A percentile compares a stretch with the other conserved stretches of the same genome.
These are phyloP conservation scores for Halcyon leucocephala DNA, from an alignment of 2,797 vertebrate genomes.

Conservation along the genomic window DNA sequence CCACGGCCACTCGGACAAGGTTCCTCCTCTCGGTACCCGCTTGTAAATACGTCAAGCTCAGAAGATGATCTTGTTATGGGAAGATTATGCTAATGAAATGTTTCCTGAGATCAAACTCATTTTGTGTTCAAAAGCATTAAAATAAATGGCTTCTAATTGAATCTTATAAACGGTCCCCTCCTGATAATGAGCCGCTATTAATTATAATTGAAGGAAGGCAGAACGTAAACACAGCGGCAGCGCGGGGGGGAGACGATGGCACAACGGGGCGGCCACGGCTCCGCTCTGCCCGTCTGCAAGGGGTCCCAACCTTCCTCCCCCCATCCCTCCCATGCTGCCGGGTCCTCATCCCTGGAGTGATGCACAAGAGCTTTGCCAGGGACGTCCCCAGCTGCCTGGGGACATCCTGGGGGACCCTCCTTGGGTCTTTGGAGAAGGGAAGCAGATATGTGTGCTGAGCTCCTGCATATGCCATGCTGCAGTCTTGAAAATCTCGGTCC, in stretches of 20 bases:
- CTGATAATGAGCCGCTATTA: conserved; percentile 67
- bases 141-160: conserved; percentile 75
- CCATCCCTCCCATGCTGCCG: rapidly evolving
- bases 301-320: neutral
- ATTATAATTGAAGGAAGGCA: conserved; percentile 72
- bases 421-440: neutral
- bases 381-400: neutral
- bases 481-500: neutral
- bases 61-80: conserved; percentile 70
- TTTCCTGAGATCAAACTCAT: conserved; percentile 73
- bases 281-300: rapidly evolving
- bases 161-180: conserved; percentile 72
- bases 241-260: neutral
- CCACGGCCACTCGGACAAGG: rapidly evolving
- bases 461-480: neutral
- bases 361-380: rapidly evolving
- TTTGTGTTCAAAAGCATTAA: conserved; percentile 72
- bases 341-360: rapidly evolving
- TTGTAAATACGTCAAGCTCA: conserved; percentile 38
- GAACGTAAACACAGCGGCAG: conserved; percentile 47
- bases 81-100: conserved; percentile 73
- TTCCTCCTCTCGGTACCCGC: neutral
- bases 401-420: too few species aligned
- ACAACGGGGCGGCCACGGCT: neutral
- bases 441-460: neutral